Conservation (phyloP, 2,888 invertebrate species). For the Cylindroiulus punctatus region DNA sequence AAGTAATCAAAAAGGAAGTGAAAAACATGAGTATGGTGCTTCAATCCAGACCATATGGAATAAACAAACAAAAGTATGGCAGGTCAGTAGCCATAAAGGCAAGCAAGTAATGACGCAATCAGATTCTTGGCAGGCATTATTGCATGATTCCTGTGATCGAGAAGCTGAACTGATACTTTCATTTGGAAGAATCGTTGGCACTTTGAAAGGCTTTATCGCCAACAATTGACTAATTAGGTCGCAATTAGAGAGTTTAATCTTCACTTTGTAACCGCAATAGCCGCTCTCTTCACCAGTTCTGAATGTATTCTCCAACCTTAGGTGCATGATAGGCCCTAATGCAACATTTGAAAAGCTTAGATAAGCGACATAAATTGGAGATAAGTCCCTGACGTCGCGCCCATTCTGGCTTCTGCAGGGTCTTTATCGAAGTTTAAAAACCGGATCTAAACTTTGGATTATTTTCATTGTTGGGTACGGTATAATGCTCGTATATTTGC, state of each 20-base stretch:
- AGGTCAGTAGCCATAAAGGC: too few relatives aligned
- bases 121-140: too few relatives aligned
- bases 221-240: constrained; percentile 21
- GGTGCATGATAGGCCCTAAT: background rate
- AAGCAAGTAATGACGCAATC: too few relatives aligned
- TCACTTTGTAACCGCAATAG: constrained; percentile 13
- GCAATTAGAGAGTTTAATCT: background rate
- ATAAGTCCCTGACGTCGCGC: background rate
- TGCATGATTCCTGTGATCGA: too few relatives aligned
- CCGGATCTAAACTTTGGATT: constrained; percentile 28
- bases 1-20: too few relatives aligned
- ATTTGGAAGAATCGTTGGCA: background rate
- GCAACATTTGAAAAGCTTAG: background rate
- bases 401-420: constrained; percentile 19
- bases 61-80: too few relatives aligned
- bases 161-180: background rate
- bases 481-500: constrained; percentile 24
- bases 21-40: too few relatives aligned
- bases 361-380: constrained; percentile 14
- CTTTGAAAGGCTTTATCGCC: background rate
- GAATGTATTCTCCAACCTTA: background rate
- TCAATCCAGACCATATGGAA: too few relatives aligned
- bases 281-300: background rate
- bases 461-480: constrained; percentile 34
- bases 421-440: constrained; percentile 43